phyloP scores from a whole-genome alignment of 2,888 invertebrate genomes.

The Cyclophora punctaria region DNA sequence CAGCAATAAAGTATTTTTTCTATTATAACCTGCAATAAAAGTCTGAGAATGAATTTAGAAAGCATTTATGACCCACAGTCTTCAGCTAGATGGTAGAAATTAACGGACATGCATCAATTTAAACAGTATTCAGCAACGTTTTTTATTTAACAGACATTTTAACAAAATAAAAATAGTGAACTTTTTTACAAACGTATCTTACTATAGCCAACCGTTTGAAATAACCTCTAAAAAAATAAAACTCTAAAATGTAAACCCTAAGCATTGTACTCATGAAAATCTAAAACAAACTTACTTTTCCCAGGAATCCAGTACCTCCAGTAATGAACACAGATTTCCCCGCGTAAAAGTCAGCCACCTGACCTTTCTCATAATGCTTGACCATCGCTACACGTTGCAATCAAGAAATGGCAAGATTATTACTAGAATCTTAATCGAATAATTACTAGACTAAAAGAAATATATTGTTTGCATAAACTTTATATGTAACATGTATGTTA shows the following conservation, averaged over 20 bases:
- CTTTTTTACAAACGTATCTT: not conserved
- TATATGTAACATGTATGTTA: not conserved
- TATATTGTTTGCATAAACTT: too few species aligned
- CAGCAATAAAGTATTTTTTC: constrained; percentile 86
- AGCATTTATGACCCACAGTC: not conserved
- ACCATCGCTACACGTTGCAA: too few species aligned
- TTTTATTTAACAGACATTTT: too few species aligned
- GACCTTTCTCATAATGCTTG: not conserved
- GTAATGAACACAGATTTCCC: constrained; percentile 34
- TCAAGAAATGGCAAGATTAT: too few species aligned
- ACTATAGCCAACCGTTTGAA: not conserved
- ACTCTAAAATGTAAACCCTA: not conserved
- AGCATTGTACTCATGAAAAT: not conserved
- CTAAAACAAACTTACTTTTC: constrained; percentile 24
- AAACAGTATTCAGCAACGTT: not conserved
- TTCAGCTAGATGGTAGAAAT: not conserved
- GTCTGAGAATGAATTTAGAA: not conserved
- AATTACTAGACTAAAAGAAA: too few species aligned
- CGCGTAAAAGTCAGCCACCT: constrained; percentile 26
- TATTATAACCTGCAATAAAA: constrained; percentile 73
- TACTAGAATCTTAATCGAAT: too few species aligned
- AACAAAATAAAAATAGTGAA: not conserved
- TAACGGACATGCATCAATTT: not conserved
- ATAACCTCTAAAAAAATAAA: too few species aligned
- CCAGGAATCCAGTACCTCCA: constrained; percentile 36